Conservation (phyloP, 2,888 invertebrate genomes). For the Muschampia plurimacula region DNA sequence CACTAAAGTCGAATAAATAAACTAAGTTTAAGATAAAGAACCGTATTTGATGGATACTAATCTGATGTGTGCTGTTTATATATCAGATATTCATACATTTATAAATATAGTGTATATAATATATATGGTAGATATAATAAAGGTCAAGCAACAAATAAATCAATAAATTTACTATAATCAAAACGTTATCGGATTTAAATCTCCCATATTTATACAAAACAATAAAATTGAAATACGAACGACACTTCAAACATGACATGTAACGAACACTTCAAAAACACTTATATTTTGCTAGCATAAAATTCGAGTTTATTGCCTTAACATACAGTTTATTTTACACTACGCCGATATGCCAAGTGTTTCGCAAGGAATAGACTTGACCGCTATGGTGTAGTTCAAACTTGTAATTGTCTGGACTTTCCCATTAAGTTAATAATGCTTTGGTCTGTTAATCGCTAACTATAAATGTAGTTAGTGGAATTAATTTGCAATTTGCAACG, state of each 20-base stretch:
- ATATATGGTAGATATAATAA: too few species aligned
- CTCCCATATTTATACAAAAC: not conserved
- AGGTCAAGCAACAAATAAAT: too few species aligned
- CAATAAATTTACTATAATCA: constrained; percentile 4
- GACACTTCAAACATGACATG: constrained; percentile 28
- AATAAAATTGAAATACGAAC: constrained; percentile 28
- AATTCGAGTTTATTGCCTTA: constrained; percentile 4
- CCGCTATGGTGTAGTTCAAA: constrained; percentile 39
- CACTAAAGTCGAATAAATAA: too few species aligned
- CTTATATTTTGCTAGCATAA: constrained; percentile 4
- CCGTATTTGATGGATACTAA: too few species aligned
- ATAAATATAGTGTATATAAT: too few species aligned
- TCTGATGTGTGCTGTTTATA: too few species aligned
- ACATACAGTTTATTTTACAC: constrained; percentile 37
- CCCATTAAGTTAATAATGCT: constrained; percentile 44
- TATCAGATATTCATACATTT: too few species aligned
- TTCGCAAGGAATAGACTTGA: constrained; percentile 28
- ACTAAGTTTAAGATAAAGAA: too few species aligned
- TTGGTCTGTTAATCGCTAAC: constrained; percentile 40
- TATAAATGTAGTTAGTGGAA: constrained; percentile 37
- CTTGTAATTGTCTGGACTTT: constrained; percentile 44
- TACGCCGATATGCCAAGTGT: constrained; percentile 30
- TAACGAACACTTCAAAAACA: constrained; percentile 15
- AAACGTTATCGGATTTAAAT: constrained; percentile 12
- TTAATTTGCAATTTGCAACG: constrained; percentile 35